Evolutionary conservation across 2,797 vertebrate genomes (phyloP).

Genomic region (Passerculus sandwichensis): DNA sequence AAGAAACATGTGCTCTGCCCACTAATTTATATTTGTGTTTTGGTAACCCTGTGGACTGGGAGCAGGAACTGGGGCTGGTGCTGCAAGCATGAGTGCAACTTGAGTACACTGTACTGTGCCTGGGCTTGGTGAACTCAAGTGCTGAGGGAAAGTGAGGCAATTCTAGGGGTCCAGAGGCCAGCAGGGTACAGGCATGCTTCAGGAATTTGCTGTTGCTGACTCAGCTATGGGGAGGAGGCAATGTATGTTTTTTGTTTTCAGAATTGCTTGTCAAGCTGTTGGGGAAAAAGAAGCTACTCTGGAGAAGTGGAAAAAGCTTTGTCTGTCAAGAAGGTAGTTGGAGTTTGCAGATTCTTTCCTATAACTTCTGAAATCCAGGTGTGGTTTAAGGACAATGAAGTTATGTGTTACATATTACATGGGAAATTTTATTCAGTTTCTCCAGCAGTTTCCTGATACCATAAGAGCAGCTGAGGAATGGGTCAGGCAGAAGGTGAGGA

Average conservation of each 20-base stretch:
- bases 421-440: background rate
- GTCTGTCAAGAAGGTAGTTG: background rate
- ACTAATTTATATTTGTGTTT: background rate
- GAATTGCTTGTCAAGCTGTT: constrained; percentile 9
- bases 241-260: background rate
- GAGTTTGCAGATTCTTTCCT: background rate
- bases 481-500: background rate
- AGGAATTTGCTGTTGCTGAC: constrained; percentile 25
- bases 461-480: background rate
- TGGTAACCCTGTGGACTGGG: background rate
- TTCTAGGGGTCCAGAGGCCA: background rate
- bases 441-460: background rate
- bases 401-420: background rate
- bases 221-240: background rate
- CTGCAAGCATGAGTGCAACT: background rate
- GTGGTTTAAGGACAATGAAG: background rate
- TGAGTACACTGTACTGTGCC: fast-evolving
- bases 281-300: background rate
- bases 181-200: background rate
- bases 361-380: background rate
- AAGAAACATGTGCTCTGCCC: background rate
- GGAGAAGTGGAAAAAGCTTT: background rate
- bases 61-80: background rate
- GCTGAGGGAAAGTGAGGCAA: background rate
- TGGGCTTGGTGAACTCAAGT: background rate